phyloP scores from a whole-genome alignment of 2,113 vertebrate genomes.

The Argyrosomus japonicus region DNA sequence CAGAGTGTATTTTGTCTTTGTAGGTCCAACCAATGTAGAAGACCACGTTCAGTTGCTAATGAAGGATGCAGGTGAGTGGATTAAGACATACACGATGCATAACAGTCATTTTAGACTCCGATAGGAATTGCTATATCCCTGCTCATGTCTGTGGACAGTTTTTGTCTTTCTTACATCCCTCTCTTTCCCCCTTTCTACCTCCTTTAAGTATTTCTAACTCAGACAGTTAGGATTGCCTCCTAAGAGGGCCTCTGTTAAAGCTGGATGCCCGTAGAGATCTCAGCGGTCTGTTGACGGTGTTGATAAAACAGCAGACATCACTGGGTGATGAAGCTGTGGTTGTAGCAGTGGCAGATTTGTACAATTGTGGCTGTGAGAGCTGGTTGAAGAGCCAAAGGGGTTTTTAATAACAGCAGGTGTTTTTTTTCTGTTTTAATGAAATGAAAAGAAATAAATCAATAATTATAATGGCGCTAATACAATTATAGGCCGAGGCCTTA shows the following conservation, averaged over 20 bases:
- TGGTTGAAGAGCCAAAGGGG: background rate
- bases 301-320: conserved; percentile 39
- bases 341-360: conserved; percentile 10
- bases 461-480: background rate
- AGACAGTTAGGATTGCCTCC: conserved; percentile 22
- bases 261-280: conserved; percentile 37
- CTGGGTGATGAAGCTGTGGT: conserved; percentile 46
- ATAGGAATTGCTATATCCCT: too few relatives aligned
- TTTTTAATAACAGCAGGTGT: background rate
- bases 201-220: conserved; percentile 27
- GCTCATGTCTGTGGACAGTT: too few relatives aligned
- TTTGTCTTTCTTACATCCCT: background rate
- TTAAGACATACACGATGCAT: background rate
- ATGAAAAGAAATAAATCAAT: conserved; percentile 1
- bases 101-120: background rate
- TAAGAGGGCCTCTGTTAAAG: conserved; percentile 34
- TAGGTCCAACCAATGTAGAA: conserved; percentile 90
- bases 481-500: background rate
- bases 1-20: conserved; percentile 37
- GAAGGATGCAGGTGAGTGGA: conserved; percentile 93
- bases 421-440: background rate
- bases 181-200: background rate
- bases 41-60: conserved; percentile 91
- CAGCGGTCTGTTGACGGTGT: conserved; percentile 39
- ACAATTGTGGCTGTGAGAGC: conserved; percentile 24